These are phyloP conservation scores for Euplagia quadripunctaria DNA, from an alignment of 2,888 invertebrate genomes.

Conservation along the genomic window DNA sequence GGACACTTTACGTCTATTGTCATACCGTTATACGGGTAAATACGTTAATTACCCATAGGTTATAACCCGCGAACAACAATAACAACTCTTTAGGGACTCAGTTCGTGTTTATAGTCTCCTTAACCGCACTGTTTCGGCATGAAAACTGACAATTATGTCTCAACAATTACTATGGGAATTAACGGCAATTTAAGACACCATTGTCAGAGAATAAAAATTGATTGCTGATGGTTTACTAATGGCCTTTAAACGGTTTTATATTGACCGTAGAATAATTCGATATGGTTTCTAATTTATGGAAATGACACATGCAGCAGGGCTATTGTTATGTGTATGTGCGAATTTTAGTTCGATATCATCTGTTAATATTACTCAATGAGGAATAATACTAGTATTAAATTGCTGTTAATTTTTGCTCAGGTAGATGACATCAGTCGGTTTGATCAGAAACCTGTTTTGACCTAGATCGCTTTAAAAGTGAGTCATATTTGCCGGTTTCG, in stretches of 20 bases:
- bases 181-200: slow-evolving; percentile 42
- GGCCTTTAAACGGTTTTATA: slow-evolving; percentile 34
- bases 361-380: slow-evolving; percentile 32
- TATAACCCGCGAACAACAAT: slow-evolving; percentile 6
- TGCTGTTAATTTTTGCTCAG: slow-evolving; percentile 17
- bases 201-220: slow-evolving; percentile 46
- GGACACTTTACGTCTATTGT: slow-evolving; percentile 22
- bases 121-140: slow-evolving; percentile 12
- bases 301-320: slow-evolving; percentile 41
- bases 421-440: slow-evolving; percentile 22
- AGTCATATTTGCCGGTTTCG: slow-evolving; percentile 8
- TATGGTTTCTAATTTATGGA: slow-evolving; percentile 67
- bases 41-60: background rate
- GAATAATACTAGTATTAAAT: slow-evolving; percentile 17
- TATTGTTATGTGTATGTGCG: slow-evolving; percentile 43
- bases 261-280: slow-evolving; percentile 43
- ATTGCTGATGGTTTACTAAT: slow-evolving; percentile 39
- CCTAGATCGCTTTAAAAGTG: slow-evolving; percentile 7
- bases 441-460: slow-evolving; percentile 13
- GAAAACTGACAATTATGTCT: slow-evolving; percentile 29
- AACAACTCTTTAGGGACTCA: slow-evolving; percentile 14
- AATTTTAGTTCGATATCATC: slow-evolving; percentile 32
- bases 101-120: slow-evolving; percentile 14
- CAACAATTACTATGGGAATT: slow-evolving; percentile 41
- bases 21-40: slow-evolving; percentile 6